These are phyloP conservation scores for Anas flavirostris DNA, from an alignment of 2,797 vertebrate species.

Conservation along the genomic window DNA sequence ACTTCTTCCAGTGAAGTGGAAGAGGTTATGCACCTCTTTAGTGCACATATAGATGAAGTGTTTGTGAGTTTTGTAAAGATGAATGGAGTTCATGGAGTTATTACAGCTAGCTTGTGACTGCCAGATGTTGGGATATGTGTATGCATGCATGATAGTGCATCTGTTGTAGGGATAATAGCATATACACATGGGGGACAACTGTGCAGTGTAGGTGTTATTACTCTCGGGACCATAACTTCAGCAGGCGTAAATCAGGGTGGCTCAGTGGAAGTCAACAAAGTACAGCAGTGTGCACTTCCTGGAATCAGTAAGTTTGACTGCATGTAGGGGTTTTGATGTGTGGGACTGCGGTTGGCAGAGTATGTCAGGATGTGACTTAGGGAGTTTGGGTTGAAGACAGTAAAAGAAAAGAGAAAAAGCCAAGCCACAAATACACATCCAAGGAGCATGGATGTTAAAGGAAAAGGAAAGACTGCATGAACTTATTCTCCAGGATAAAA, in stretches of 20 bases:
- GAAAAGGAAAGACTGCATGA: background rate
- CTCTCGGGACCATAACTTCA: background rate
- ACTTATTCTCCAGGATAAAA: background rate
- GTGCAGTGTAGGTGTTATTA: slow-evolving; percentile 7
- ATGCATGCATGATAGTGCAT: background rate
- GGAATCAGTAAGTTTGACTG: background rate
- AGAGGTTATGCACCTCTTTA: slow-evolving; percentile 34
- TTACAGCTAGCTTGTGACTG: background rate
- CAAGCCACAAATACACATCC: slow-evolving; percentile 28
- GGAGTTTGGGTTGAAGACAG: background rate
- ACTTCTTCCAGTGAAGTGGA: background rate
- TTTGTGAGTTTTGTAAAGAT: slow-evolving; percentile 34
- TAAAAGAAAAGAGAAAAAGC: slow-evolving; percentile 16
- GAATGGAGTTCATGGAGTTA: slow-evolving; percentile 2
- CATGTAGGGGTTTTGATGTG: background rate
- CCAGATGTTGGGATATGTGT: slow-evolving; percentile 31
- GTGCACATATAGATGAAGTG: slow-evolving; percentile 26
- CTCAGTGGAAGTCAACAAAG: slow-evolving; percentile 12
- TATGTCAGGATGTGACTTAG: slow-evolving; percentile 18
- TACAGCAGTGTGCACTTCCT: background rate
- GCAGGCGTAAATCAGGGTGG: background rate
- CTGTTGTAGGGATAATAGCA: slow-evolving; percentile 13
- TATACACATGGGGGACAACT: background rate
- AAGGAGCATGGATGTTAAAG: background rate
- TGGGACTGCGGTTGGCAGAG: background rate